Evolutionary conservation across 2,797 vertebrate genomes (phyloP).

Genomic region (Phalanger gymnotis): DNA sequence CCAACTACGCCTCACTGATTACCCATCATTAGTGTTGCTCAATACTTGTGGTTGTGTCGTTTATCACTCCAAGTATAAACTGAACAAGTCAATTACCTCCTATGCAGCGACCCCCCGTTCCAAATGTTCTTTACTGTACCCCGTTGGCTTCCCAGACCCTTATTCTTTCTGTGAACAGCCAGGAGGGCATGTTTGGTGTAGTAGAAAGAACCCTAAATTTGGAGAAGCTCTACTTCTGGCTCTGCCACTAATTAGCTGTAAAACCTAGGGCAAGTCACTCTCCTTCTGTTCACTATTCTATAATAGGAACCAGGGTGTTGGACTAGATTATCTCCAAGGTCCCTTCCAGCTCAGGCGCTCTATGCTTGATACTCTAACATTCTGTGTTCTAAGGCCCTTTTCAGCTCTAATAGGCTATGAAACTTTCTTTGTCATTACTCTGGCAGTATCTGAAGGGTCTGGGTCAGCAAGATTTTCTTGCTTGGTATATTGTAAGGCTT

Average conservation of each 20-base stretch:
- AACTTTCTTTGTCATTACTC: neutral
- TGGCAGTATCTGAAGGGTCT: neutral
- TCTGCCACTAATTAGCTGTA: neutral
- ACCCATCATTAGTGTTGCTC: neutral
- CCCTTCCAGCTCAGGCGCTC: neutral
- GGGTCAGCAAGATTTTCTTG: neutral
- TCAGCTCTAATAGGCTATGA: neutral
- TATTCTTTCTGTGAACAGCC: neutral
- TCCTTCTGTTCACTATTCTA: neutral
- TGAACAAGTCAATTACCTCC: neutral
- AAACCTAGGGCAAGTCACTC: neutral
- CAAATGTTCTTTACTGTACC: neutral
- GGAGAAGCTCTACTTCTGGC: neutral
- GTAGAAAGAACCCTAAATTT: neutral
- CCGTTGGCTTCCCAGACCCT: neutral
- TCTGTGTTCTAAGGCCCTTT: neutral
- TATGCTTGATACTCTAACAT: neutral
- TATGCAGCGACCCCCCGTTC: neutral
- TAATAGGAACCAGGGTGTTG: neutral
- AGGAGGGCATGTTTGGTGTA: neutral
- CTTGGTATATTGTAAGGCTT: neutral
- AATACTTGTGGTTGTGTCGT: neutral
- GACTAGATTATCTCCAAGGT: neutral
- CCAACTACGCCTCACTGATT: neutral
- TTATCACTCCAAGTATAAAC: neutral